These are phyloP conservation scores for Hyla sarda DNA, from an alignment of 2,113 vertebrate species.

Conservation along the genomic window DNA sequence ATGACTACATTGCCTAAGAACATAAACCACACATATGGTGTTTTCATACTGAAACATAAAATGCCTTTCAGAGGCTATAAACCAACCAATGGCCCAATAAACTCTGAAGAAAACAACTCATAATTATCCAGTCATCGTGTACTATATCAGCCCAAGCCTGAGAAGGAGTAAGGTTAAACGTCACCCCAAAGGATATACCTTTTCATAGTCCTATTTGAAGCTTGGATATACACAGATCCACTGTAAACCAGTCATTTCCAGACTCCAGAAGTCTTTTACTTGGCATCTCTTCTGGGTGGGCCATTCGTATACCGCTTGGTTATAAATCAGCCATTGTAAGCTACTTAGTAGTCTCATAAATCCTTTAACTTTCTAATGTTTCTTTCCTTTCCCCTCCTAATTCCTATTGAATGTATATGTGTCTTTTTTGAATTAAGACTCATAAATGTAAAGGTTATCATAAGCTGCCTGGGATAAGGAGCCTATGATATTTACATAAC, in stretches of 20 bases:
- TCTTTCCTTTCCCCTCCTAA: background rate
- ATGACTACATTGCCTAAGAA: background rate
- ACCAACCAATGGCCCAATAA: slow-evolving; percentile 45
- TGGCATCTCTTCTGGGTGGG: slow-evolving; percentile 49
- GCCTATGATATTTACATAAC: background rate
- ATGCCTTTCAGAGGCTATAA: slow-evolving; percentile 51
- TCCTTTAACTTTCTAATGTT: slow-evolving; percentile 14
- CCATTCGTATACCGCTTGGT: slow-evolving; percentile 23
- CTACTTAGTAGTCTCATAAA: slow-evolving; percentile 25
- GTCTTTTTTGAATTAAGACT: background rate
- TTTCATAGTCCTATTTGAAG: slow-evolving; percentile 24
- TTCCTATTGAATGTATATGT: slow-evolving; percentile 15
- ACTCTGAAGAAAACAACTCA: slow-evolving; percentile 30
- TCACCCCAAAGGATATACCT: background rate
- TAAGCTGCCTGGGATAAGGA: background rate
- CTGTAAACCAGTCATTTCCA: slow-evolving; percentile 24
- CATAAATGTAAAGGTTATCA: slow-evolving; percentile 24
- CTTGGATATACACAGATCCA: background rate
- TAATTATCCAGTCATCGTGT: background rate
- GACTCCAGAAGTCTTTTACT: slow-evolving; percentile 26
- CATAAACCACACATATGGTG: slow-evolving; percentile 46
- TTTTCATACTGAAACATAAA: slow-evolving; percentile 9
- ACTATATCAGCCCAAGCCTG: background rate
- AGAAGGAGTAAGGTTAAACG: background rate
- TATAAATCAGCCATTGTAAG: slow-evolving; percentile 49